A percentile compares a stretch with the other conserved stretches of the same genome.
These are phyloP conservation scores for Pocillopora grandis DNA, from an alignment of 92 coral and sea anemone genomes.

Conservation along the genomic window DNA sequence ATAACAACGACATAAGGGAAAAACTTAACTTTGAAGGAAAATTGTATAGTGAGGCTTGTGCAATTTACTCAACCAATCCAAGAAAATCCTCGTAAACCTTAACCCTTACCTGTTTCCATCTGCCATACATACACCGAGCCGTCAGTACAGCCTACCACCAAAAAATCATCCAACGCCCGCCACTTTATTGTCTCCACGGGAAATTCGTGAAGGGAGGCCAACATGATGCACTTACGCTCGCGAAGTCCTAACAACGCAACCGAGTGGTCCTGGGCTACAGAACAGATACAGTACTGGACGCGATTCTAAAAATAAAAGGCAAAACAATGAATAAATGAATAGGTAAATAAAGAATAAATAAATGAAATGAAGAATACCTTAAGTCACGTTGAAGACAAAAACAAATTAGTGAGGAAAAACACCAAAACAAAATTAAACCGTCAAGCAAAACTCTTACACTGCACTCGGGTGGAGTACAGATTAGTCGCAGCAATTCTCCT, in stretches of 20 bases:
- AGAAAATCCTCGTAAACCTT: too few species aligned
- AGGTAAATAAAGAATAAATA: too few species aligned
- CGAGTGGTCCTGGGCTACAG: conserved; percentile 97
- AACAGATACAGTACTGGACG: conserved; percentile 86
- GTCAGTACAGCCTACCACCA: conserved; percentile 91
- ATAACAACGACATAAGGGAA: too few species aligned
- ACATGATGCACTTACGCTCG: conserved; percentile 88
- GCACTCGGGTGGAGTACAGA: conserved; percentile 94
- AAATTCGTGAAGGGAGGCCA: conserved; percentile 95
- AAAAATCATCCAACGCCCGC: conserved; percentile 95
- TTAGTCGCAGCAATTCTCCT: conserved; percentile 86
- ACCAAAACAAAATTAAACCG: neutral
- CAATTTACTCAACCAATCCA: too few species aligned
- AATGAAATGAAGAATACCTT: neutral
- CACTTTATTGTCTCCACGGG: conserved; percentile 98
- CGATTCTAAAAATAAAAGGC: conserved; percentile 66
- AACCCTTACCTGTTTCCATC: conserved; percentile 88
- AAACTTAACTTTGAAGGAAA: too few species aligned
- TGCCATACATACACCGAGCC: conserved; percentile 99
- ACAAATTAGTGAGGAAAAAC: neutral
- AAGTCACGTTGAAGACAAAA: neutral
- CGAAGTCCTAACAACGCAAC: conserved; percentile 90
- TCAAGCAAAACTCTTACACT: conserved; percentile 69
- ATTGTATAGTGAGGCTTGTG: too few species aligned
- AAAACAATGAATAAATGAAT: neutral